These are phyloP conservation scores for Montipora foliosa DNA, from an alignment of 64 coral and sea anemone species.

Conservation along the genomic window DNA sequence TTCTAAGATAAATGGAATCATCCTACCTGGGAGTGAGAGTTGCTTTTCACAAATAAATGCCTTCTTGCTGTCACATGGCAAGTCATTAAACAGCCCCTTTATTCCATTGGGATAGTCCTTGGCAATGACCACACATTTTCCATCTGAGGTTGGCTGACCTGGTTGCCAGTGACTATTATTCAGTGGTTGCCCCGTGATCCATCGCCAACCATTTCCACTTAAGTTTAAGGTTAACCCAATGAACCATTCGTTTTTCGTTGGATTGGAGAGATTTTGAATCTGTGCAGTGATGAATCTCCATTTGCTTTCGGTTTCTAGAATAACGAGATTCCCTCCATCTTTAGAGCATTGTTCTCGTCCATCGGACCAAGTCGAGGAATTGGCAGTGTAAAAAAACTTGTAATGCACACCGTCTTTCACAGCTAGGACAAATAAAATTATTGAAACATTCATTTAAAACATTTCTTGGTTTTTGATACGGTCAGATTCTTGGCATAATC, in stretches of 20 bases:
- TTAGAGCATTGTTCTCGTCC: slow-evolving; percentile 8
- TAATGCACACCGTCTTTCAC: slow-evolving; percentile 2
- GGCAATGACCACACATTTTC: slow-evolving; percentile 49
- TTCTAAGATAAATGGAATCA: too few species aligned
- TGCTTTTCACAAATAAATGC: slow-evolving; percentile 62
- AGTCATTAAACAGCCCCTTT: slow-evolving; percentile 43
- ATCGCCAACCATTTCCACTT: slow-evolving; percentile 10
- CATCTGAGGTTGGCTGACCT: slow-evolving; percentile 39
- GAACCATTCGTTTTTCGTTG: slow-evolving; percentile 27
- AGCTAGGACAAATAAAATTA: neutral
- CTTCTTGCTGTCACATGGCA: neutral
- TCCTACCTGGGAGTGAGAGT: neutral
- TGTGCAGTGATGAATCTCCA: slow-evolving; percentile 53
- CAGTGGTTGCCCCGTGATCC: slow-evolving; percentile 48
- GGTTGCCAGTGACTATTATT: slow-evolving; percentile 35
- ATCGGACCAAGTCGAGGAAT: neutral
- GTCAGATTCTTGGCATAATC: too few species aligned
- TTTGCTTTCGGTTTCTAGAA: slow-evolving; percentile 50
- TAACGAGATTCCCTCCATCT: slow-evolving; percentile 36
- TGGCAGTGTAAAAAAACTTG: slow-evolving; percentile 13
- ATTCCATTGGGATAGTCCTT: neutral
- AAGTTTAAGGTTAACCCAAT: slow-evolving; percentile 3
- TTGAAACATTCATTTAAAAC: too few species aligned
- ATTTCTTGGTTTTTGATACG: too few species aligned
- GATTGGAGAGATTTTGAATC: slow-evolving; percentile 61